Evolutionary conservation across 2,797 vertebrate genomes (phyloP).

Genomic region (Platyrinchus mystaceus): DNA sequence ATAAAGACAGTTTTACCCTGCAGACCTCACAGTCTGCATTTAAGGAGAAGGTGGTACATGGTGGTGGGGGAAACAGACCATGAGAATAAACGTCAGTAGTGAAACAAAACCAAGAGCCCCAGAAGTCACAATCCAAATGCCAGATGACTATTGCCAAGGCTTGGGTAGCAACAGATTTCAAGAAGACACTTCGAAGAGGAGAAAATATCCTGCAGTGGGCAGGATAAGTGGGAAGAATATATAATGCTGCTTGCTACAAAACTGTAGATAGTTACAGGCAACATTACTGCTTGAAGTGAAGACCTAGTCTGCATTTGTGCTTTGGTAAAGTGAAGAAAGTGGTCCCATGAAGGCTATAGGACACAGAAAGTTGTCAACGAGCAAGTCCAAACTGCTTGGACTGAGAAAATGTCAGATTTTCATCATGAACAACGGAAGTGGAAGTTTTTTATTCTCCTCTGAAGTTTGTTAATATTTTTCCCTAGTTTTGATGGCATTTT

Average conservation of each 20-base stretch:
- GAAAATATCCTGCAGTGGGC: not conserved
- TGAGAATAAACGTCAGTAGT: not conserved
- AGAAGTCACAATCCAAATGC: not conserved
- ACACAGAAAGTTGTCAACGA: not conserved
- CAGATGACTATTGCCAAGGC: not conserved
- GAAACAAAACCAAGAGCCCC: not conserved
- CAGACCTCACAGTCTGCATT: not conserved
- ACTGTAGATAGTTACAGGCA: not conserved
- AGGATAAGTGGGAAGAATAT: rapidly evolving
- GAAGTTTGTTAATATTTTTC: not conserved
- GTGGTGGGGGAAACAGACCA: rapidly evolving
- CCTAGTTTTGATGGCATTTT: not conserved
- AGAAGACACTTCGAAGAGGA: not conserved
- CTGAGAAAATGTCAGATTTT: not conserved
- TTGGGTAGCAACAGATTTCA: not conserved
- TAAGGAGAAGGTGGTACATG: not conserved
- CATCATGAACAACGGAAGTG: not conserved
- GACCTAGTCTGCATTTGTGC: not conserved
- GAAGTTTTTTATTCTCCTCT: not conserved
- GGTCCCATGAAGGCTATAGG: not conserved
- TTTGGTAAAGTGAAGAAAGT: not conserved
- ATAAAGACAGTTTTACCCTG: not conserved
- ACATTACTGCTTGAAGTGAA: not conserved
- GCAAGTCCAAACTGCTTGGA: not conserved
- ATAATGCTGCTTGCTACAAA: not conserved